Percentiles rank a stretch among this genome's conserved stretches.
phyloP scores from a whole-genome alignment of 2,113 vertebrate genomes.

The Rhinichthys klamathensis region DNA sequence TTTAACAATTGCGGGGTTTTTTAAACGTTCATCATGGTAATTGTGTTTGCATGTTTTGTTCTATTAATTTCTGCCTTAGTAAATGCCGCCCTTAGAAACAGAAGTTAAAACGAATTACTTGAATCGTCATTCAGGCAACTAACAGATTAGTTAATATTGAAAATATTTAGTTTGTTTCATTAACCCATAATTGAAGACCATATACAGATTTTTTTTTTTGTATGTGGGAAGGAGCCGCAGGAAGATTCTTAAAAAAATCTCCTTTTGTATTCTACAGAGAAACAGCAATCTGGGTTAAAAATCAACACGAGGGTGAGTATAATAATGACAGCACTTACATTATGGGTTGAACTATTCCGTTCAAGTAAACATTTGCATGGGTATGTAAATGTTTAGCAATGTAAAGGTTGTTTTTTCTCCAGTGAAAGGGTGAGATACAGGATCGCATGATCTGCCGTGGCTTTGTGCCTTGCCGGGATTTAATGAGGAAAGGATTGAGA shows the following conservation, averaged over 20 bases:
- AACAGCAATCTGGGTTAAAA: background rate
- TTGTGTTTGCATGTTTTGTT: too few species aligned
- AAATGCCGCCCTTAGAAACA: too few species aligned
- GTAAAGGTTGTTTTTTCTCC: background rate
- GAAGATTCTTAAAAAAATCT: background rate
- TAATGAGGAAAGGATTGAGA: slow-evolving; percentile 52
- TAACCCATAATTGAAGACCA: background rate
- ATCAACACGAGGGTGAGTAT: background rate
- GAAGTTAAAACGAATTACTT: too few species aligned
- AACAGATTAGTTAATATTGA: background rate
- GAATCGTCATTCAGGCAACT: too few species aligned
- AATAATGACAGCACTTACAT: background rate
- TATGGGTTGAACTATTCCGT: background rate
- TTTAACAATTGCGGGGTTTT: too few species aligned
- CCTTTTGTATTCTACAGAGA: background rate
- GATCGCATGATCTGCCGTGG: slow-evolving; percentile 1
- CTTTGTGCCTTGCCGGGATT: slow-evolving; percentile 35
- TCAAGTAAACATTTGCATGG: background rate
- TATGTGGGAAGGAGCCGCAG: background rate
- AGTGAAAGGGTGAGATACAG: background rate
- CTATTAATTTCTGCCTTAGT: too few species aligned
- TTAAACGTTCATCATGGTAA: too few species aligned
- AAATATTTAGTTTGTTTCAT: background rate
- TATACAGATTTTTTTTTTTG: too few species aligned
- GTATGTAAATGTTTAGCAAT: background rate